A percentile compares a stretch with the other conserved stretches of the same genome.
Conservation (phyloP, 2,113 vertebrate species). For the Tamias sibiricus region DNA sequence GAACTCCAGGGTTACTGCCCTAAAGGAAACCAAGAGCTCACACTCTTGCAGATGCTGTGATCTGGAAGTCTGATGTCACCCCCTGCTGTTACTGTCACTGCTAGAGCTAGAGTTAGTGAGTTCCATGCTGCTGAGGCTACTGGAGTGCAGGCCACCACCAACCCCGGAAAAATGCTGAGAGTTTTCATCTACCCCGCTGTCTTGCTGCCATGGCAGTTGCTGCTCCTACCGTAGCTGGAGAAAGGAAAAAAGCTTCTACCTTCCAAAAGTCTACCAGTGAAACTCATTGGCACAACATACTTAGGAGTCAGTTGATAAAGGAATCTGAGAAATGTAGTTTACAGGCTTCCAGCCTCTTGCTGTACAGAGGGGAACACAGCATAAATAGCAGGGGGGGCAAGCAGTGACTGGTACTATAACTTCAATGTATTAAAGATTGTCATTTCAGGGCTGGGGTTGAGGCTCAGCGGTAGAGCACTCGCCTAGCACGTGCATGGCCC, state of each 20-base stretch:
- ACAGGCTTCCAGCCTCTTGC: not conserved
- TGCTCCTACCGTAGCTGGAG: not conserved
- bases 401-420: not conserved
- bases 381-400: not conserved
- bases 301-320: not conserved
- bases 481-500: too few species aligned
- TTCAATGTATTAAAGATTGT: not conserved
- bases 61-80: not conserved
- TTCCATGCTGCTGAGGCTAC: not conserved
- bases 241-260: not conserved
- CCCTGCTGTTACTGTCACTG: not conserved
- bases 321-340: too few species aligned
- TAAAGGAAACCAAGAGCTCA: not conserved
- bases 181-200: not conserved
- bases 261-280: not conserved
- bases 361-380: not conserved
- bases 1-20: not conserved
- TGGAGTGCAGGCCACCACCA: not conserved
- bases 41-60: not conserved
- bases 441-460: too few species aligned
- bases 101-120: not conserved
- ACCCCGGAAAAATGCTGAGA: not conserved
- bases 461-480: too few species aligned
- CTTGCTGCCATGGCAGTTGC: not conserved
- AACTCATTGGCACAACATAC: not conserved